Evolutionary conservation across 1,140 invertebrate genomes (phyloP).

Genomic region (Liolophura sinensis): DNA sequence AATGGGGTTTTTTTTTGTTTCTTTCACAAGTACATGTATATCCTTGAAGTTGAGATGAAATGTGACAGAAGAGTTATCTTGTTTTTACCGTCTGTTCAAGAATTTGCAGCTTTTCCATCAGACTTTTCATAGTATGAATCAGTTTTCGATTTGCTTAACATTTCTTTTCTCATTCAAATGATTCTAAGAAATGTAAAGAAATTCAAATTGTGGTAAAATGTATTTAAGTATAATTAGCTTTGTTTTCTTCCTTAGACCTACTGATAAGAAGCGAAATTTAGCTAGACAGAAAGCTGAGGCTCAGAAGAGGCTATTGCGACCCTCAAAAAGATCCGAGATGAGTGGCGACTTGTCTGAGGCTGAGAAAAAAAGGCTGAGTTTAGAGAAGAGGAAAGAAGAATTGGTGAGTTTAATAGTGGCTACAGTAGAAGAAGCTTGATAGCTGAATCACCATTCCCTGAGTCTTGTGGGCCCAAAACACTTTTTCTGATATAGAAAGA

Average conservation of each 20-base stretch:
- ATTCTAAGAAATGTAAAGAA: no score
- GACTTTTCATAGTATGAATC: not conserved
- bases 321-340: slow-evolving; percentile 36
- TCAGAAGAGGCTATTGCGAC: slow-evolving; percentile 49
- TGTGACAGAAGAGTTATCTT: not conserved
- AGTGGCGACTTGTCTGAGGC: slow-evolving; percentile 33
- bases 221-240: not conserved
- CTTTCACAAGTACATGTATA: not conserved
- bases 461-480: no score
- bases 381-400: slow-evolving; percentile 52
- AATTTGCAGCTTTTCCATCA: not conserved
- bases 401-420: slow-evolving; percentile 32
- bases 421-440: not conserved
- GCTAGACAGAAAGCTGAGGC: slow-evolving; percentile 56
- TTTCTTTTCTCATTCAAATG: no score
- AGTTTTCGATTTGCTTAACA: not conserved
- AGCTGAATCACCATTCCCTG: no score
- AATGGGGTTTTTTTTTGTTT: not conserved
- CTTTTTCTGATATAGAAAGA: not conserved
- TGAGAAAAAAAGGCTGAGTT: slow-evolving; percentile 36
- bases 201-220: no score
- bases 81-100: not conserved
- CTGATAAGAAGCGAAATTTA: slow-evolving; percentile 54
- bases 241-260: slow-evolving; percentile 32
- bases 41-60: not conserved